Evolutionary conservation across 2,797 vertebrate species (phyloP).

Genomic region (Neostethus bicornis): DNA sequence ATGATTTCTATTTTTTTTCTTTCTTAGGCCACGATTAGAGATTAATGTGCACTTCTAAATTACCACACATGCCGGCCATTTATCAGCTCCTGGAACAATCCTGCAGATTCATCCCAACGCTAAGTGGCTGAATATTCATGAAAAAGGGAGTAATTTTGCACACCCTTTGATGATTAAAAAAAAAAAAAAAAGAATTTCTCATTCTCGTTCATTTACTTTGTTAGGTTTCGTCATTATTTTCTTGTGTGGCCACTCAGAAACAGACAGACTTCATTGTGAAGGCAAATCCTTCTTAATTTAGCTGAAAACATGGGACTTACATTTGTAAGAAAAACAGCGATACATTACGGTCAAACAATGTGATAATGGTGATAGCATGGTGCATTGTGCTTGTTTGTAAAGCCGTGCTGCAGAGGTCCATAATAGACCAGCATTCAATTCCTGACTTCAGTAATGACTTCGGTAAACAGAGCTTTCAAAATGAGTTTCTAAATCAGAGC

Average conservation of each 20-base stretch:
- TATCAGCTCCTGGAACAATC: conserved; percentile 78
- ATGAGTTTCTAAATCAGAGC: conserved; percentile 76
- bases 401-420: conserved; percentile 67
- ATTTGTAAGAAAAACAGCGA: conserved; percentile 63
- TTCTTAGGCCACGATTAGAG: conserved; percentile 69
- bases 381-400: conserved; percentile 77
- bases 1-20: conserved; percentile 64
- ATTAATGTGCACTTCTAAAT: conserved; percentile 82
- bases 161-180: conserved; percentile 70
- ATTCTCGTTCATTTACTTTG: conserved; percentile 71
- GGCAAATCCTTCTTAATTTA: conserved; percentile 78
- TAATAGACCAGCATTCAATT: conserved; percentile 74
- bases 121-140: conserved; percentile 79
- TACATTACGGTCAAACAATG: conserved; percentile 75
- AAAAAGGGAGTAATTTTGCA: conserved; percentile 70
- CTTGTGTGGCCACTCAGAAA: conserved; percentile 58
- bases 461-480: conserved; percentile 77
- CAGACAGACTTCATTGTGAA: conserved; percentile 68
- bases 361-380: conserved; percentile 71
- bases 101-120: conserved; percentile 73
- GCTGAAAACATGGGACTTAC: conserved; percentile 68
- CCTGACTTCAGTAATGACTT: conserved; percentile 77
- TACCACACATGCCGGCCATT: conserved; percentile 76
- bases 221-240: conserved; percentile 64
- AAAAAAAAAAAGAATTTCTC: conserved; percentile 60